Evolutionary conservation across 2,888 invertebrate genomes (phyloP).

Genomic region (Kuschelorhynchus macadamiae): DNA sequence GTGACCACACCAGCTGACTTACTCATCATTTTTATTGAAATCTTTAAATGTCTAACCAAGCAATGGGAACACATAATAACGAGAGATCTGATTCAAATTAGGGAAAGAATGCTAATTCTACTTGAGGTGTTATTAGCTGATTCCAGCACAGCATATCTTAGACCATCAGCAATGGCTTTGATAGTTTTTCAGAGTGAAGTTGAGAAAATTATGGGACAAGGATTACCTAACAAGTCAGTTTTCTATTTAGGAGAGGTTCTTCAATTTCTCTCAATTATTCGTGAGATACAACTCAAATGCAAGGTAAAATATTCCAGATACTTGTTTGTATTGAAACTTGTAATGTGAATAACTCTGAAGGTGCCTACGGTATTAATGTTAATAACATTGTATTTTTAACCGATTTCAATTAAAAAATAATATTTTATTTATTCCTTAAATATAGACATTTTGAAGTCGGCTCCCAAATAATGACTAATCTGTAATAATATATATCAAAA

Average conservation of each 20-base stretch:
- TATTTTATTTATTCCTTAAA: no score
- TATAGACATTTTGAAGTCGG: no score
- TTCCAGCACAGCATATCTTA: slow-evolving; percentile 80
- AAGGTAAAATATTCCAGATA: slow-evolving; percentile 73
- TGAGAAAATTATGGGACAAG: slow-evolving; percentile 66
- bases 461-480: no score
- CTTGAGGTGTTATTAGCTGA: slow-evolving; percentile 84
- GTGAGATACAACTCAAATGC: slow-evolving; percentile 80
- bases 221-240: slow-evolving; percentile 57
- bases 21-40: slow-evolving; percentile 76
- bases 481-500: no score
- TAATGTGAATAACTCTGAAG: no score
- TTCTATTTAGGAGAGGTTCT: slow-evolving; percentile 69
- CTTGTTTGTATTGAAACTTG: no score
- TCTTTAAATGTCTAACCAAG: slow-evolving; percentile 69
- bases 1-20: slow-evolving; percentile 77
- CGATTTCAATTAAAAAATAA: no score
- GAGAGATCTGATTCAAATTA: slow-evolving; percentile 46
- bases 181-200: slow-evolving; percentile 83
- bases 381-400: no score
- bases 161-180: slow-evolving; percentile 83
- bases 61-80: slow-evolving; percentile 43
- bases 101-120: slow-evolving; percentile 67
- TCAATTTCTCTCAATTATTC: slow-evolving; percentile 79
- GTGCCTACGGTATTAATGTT: no score